Evolutionary conservation across 2,797 vertebrate genomes (phyloP), one percentile per base, ranked within the genome.

Genomic region (Rhynchotus rufescens): DNA sequence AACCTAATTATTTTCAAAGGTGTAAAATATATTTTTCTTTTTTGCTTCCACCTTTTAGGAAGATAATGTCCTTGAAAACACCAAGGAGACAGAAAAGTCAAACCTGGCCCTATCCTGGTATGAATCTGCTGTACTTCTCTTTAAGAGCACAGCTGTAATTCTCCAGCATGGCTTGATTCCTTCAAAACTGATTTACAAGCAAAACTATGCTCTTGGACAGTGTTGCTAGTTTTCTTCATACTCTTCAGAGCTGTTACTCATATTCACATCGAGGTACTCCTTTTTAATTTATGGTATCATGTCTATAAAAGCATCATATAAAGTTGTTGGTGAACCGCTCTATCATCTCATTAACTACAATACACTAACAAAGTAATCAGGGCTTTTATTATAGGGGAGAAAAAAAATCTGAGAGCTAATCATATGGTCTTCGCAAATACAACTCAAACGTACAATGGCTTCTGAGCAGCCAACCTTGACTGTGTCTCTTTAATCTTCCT

Each of bases 21-120:
- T 65, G 59, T 64, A 60, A 94, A 86, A 80, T 76, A 30, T 23
- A 22, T 83, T 94, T 89, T 22, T 13, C 26, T 44, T 89, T 92
- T 73, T 34, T 81, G 61, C 47, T 84, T 80, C 54, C 13, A 14
- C 42, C n/a, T 12, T 72, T 69, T 69, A 40, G 38, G 69, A 76
- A 49, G 10, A 52, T 16, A 36, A 6, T 17, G 51, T 66, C 51
- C 74, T 89, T 81, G 64, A 73, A 91, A 92, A 52, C 56, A 71
- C 3, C 60, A 47, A 54, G 45, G 56, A 57, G 45, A 30, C 13
- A n/a, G 52, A 38, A 84, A 36, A 60, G 4, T 9, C 65, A 74
- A 85, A 64, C 11, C 11, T 60, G 69, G 7, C 32, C 66, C 20
- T 23, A 15, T 8, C 2, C 20, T 69, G 36, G 12, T 74, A 25